phyloP scores from a whole-genome alignment of 2,113 vertebrate species.

The Seriola quinqueradiata region DNA sequence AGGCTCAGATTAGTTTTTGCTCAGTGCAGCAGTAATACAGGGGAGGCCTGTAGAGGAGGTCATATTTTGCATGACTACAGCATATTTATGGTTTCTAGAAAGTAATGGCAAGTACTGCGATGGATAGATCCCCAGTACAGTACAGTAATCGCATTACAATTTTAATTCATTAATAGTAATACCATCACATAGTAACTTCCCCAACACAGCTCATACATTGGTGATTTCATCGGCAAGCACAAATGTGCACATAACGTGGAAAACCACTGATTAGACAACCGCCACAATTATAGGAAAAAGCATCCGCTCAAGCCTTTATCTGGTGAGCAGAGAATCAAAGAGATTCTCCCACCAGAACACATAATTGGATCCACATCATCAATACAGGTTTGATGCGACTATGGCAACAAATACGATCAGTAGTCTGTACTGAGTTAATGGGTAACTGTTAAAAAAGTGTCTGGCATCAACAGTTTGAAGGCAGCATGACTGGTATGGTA shows the following conservation, averaged over 20 bases:
- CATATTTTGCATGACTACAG: background rate
- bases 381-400: background rate
- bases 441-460: background rate
- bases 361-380: constrained; percentile 7
- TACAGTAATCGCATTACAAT: background rate
- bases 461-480: constrained; percentile 13
- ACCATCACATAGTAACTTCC: background rate
- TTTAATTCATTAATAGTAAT: background rate
- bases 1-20: background rate
- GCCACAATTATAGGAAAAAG: constrained; percentile 6
- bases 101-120: background rate
- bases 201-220: background rate
- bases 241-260: background rate
- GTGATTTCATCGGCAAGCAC: background rate
- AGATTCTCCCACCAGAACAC: background rate
- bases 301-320: background rate
- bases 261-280: constrained; percentile 1
- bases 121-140: background rate
- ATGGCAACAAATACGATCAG: background rate
- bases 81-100: background rate
- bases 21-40: background rate
- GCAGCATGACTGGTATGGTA: background rate
- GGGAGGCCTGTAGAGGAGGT: background rate
- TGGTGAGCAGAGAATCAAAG: background rate
- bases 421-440: background rate